Evolutionary conservation across 2,113 vertebrate species (phyloP).

Genomic region (Pelusios castaneus): DNA sequence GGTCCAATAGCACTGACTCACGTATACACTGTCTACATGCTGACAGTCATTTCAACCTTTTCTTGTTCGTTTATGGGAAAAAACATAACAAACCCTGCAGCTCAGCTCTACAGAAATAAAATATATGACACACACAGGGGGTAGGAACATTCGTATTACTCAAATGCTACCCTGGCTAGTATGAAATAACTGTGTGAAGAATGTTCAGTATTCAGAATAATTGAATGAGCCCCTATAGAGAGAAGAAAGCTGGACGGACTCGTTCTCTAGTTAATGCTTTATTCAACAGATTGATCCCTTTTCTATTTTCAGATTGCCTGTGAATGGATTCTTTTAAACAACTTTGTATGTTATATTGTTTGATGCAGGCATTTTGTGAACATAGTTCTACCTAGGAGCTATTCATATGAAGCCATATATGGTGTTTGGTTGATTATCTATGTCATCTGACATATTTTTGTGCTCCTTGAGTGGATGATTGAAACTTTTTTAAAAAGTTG

Average conservation of each 20-base stretch:
- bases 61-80: neutral
- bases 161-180: neutral
- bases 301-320: slow-evolving; percentile 42
- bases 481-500: slow-evolving; percentile 27
- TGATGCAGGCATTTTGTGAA: slow-evolving; percentile 3
- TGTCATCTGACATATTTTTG: neutral
- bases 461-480: neutral
- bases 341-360: slow-evolving; percentile 10
- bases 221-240: neutral
- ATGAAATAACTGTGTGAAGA: neutral
- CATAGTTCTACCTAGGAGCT: neutral
- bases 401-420: neutral
- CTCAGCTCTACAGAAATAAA: neutral
- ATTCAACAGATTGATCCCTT: slow-evolving; percentile 13
- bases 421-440: neutral
- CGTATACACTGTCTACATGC: accelerated
- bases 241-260: slow-evolving; percentile 30
- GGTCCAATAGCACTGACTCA: neutral
- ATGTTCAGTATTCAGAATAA: neutral
- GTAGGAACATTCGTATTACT: neutral
- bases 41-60: neutral
- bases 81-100: neutral
- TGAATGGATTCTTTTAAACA: neutral
- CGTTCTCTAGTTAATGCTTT: neutral
- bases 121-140: neutral